Conservation (phyloP, 2,797 vertebrate genomes). For the Phataginus tetradactyla region DNA sequence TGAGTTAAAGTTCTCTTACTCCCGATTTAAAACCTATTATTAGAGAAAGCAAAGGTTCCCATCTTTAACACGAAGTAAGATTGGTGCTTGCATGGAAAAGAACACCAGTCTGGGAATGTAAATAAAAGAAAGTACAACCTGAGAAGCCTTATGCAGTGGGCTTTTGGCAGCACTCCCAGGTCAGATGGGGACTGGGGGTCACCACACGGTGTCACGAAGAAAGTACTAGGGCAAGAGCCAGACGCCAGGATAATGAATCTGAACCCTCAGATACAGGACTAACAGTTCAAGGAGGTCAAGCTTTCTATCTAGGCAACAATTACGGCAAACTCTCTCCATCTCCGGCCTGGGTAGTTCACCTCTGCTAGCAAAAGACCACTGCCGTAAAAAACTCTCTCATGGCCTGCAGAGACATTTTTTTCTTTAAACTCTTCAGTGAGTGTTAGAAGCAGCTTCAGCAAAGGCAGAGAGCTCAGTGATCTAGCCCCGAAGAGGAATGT, state of each 20-base stretch:
- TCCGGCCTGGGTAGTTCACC: neutral
- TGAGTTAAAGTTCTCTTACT: constrained; percentile 77
- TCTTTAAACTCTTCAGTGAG: neutral
- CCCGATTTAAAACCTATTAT: constrained; percentile 72
- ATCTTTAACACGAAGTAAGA: constrained; percentile 64
- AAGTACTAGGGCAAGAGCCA: neutral
- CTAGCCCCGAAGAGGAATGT: neutral
- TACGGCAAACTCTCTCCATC: neutral
- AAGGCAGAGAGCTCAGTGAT: neutral
- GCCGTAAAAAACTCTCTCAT: neutral
- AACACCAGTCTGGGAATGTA: constrained; percentile 27
- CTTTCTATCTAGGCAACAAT: neutral
- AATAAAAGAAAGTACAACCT: constrained; percentile 53
- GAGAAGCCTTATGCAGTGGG: neutral
- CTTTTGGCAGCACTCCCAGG: neutral
- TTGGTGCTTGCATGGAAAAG: neutral
- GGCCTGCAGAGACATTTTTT: neutral
- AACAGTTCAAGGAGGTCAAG: neutral
- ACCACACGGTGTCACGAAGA: neutral
- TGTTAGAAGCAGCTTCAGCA: neutral
- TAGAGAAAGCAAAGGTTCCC: constrained; percentile 69
- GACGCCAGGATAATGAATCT: neutral
- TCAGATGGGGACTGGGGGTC: neutral
- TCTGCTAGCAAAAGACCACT: neutral
- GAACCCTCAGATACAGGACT: neutral